Evolutionary conservation across 2,113 vertebrate genomes (phyloP), one percentile per base, ranked within the genome.

Genomic region (Lagopus muta): DNA sequence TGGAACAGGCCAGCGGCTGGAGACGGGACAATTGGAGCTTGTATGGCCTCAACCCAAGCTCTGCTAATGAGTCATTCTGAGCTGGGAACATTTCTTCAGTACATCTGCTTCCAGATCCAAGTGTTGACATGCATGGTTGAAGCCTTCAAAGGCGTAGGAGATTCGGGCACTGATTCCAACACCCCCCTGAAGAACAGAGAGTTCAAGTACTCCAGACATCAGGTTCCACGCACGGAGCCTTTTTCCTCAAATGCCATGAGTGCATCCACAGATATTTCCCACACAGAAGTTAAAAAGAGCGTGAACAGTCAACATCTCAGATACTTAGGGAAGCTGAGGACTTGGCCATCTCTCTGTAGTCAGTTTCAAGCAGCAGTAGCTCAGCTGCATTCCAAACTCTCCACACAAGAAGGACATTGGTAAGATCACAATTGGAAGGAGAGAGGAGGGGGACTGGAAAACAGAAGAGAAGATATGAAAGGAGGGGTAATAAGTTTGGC

Each of bases 31-130:
- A 93, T 45, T 3, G 11, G 61, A 69, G 48, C 69, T 89, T 36
- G 54, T 8, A 24, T 14, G 69, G 79, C 69, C 72, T 50, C 61
- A 69, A n/a, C 82, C 67, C 93, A 92, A 57, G 30, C 75, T 40
- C 65, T 92, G 88, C 73, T 86, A 67, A 84, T 94, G 91, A 93
- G 32, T 93, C 89, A 91, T 80, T 93, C 84, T 86, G 79, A 65
- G 48, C 38, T 91, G 85, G 82, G 90, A 96, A 82, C 2, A 11
- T 38, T 85, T 76, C 36, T 92, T 52, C 76, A 72, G 82, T 57
- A 64, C 85, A 91, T 69, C 65, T 94, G 82, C 85, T 80, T 73
- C 67, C 72, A 81, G 65, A 57, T 80, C 89, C 5, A 6, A 81
- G 80, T 0, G 0, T 3, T 60, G 79, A 34, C 84, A 40, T 43